Percentiles rank a stretch among this genome's conserved stretches.
phyloP scores from a whole-genome alignment of 64 coral and sea anemone genomes.

The Montipora cactus region DNA sequence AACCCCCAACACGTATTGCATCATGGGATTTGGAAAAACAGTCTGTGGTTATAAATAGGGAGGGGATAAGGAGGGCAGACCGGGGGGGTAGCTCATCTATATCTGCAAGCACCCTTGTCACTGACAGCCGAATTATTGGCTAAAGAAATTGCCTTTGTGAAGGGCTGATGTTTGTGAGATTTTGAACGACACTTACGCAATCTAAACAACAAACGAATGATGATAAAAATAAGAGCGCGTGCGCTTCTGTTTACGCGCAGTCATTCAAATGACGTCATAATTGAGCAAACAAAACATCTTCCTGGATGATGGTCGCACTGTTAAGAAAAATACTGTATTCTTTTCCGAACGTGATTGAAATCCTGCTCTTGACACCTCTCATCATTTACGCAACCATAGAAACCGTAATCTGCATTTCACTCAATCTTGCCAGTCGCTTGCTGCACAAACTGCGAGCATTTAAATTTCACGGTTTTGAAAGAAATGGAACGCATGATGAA shows the following conservation, averaged over 20 bases:
- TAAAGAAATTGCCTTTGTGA: too few relatives aligned
- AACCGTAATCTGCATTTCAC: background rate
- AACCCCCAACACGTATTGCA: too few relatives aligned
- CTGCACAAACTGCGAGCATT: background rate
- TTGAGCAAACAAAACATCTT: background rate
- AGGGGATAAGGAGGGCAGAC: too few relatives aligned
- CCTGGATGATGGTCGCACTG: background rate
- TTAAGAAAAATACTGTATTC: background rate
- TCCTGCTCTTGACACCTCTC: background rate
- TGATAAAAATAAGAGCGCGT: background rate
- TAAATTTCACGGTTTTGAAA: background rate
- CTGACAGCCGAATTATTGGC: too few relatives aligned
- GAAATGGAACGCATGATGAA: too few relatives aligned
- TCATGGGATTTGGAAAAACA: too few relatives aligned
- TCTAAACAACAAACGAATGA: background rate
- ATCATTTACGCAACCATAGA: background rate
- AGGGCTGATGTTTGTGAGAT: too few relatives aligned
- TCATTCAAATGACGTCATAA: slow-evolving; percentile 29
- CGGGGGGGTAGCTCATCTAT: too few relatives aligned
- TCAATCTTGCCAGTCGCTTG: background rate
- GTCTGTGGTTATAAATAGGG: too few relatives aligned
- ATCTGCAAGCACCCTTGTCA: too few relatives aligned
- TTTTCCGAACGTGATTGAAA: background rate
- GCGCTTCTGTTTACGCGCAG: background rate
- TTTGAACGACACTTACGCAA: too few relatives aligned